Evolutionary conservation across 2,888 invertebrate genomes (phyloP), one percentile per base, ranked within the genome.

Genomic region (Cryptocephalus moraei): DNA sequence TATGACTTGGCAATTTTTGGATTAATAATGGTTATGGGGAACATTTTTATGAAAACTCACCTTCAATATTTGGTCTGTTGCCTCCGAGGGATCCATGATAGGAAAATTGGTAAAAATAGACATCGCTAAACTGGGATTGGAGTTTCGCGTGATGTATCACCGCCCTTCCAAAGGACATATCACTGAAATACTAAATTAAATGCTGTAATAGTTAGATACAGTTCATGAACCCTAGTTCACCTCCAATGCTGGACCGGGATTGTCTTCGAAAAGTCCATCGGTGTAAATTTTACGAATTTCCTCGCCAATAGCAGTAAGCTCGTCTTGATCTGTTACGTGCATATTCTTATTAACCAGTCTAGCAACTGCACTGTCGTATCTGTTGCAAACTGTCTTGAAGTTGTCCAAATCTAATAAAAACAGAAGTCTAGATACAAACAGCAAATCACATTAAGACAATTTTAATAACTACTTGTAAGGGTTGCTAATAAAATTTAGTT

Each of bases 271-370:
- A 9, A 41, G 32, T 9, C 36, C 44, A 1, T 45, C 43, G 4
- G 56, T 56, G 41, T 58, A 58, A 43, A 56, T 51, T 12, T 45
- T 39, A 39, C 51, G 52, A 11, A 58, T 56, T n/a, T 14, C 44
- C 8, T 43, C 45, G n/a, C 55, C 58, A 11, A 50, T 40, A n/a
- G 39, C 46, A 38, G 42, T 11, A 33, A 45, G 32, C 6, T 34
- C 9, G 33, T 45, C 39, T 11, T 9, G 14, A 39, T 57, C 51
- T 8, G 34, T 39, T 13, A 58, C 34, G 12, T 54, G 55, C 51
- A 57, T 51, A 44, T 58, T 55, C 11, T 49, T 49, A 13, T 53
- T 54, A 1, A 57, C 57, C 32, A 57, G 44, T 31, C 41, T 34
- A 4, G 46, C 47, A 9, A 45, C 41, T 36, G 55, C 47, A 8